These are phyloP conservation scores for Pandemis corylana DNA, from an alignment of 2,888 invertebrate species.

Conservation along the genomic window DNA sequence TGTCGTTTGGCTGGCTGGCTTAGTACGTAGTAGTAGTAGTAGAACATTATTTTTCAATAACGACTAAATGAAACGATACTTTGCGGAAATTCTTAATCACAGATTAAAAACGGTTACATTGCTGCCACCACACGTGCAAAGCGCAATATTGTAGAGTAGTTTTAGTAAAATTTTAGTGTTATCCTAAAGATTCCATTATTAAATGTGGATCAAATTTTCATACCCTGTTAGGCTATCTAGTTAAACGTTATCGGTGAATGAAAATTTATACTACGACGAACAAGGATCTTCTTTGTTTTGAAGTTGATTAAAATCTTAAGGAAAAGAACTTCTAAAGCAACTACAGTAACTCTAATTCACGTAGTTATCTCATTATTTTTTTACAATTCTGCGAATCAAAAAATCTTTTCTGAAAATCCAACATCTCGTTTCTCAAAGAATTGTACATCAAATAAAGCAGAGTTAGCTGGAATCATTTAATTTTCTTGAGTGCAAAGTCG, in stretches of 20 bases:
- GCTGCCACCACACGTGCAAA: no score
- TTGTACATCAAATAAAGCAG: slow-evolving; percentile 31
- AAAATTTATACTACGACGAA: background rate
- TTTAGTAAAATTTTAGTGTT: no score
- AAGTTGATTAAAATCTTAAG: background rate
- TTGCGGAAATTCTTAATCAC: no score
- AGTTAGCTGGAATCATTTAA: slow-evolving; percentile 23
- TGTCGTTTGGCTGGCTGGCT: no score
- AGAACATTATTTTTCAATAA: no score
- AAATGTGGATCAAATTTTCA: no score
- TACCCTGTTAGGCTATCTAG: no score
- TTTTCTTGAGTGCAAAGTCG: slow-evolving; percentile 25
- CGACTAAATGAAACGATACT: no score
- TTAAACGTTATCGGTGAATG: background rate
- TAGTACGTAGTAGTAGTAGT: no score
- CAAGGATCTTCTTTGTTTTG: background rate
- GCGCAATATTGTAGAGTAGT: no score
- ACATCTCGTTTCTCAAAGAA: slow-evolving; percentile 7
- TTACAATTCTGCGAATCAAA: background rate
- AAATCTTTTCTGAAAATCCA: background rate
- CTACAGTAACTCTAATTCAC: background rate
- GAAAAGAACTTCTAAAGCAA: background rate
- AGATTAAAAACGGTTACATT: no score
- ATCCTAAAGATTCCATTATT: no score
- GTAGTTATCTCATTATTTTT: background rate